Evolutionary conservation across 1,140 invertebrate species (phyloP), one percentile per base, ranked within the genome.

Genomic region (Oryzaephilus surinamensis): DNA sequence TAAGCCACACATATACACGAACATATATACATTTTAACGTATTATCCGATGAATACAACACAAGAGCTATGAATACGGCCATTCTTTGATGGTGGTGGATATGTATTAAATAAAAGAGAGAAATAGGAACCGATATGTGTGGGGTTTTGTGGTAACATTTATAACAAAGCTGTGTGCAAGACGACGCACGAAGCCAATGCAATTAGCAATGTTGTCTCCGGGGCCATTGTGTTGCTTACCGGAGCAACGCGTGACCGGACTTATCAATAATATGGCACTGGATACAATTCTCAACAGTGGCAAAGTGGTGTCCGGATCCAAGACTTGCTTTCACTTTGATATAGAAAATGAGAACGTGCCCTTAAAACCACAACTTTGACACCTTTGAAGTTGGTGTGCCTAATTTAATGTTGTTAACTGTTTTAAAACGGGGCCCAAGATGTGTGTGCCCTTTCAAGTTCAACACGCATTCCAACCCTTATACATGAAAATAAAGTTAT

Each of bases 141-240:
- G n/a, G n/a, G 41, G 27, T 31, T 24, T 23, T 38, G 28, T 35
- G 18, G 19, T 30, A 23, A n/a, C n/a, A n/a, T n/a, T 12, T 27
- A 30, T 35, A 45, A 45, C 42, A 45, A 41, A 44, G 36, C 42
- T 24, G 19, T n/a, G n/a, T n/a, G 23, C 13, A 32, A 33, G 32
- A 32, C 46, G 37, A 38, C 35, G 34, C 28, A 37, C 38, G 42
- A 18, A 43, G 41, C 34, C 50, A 44, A 55, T 55, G 55, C 55
- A 57, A 57, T 57, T 57, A 57, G 55, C 48, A 46, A 37, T 51
- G 52, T 51, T 55, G 55, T 57, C 55, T 57, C 53, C 41, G 46
- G 38, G 41, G 48, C 50, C 52, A 51, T 51, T 52, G n/a, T n/a
- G 54, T 55, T 57, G 52, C 52, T 57, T 57, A 54, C 48, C 41